These are phyloP conservation scores for Andrena camellia DNA, from an alignment of 2,888 invertebrate genomes.

Conservation along the genomic window DNA sequence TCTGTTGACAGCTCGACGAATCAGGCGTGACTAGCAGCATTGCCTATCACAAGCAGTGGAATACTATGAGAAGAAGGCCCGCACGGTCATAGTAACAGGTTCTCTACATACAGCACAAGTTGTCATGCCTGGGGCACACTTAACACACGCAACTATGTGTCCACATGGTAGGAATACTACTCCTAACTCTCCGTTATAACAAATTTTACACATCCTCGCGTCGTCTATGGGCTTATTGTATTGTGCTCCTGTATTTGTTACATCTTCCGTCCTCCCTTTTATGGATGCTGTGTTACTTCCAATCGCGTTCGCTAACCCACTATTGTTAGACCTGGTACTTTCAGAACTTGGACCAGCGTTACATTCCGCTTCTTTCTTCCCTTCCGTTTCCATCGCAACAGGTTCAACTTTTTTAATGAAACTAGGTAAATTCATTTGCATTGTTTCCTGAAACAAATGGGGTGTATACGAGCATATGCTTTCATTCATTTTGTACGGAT, in stretches of 20 bases:
- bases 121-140: constrained; percentile 94
- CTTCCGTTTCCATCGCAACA: constrained; percentile 23
- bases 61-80: constrained; percentile 87
- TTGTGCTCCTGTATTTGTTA: constrained; percentile 51
- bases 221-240: constrained; percentile 77
- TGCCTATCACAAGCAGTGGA: constrained; percentile 58
- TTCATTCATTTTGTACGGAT: neutral
- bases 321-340: constrained; percentile 34
- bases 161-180: constrained; percentile 98
- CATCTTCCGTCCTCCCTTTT: constrained; percentile 45
- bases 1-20: too few species aligned
- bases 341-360: constrained; percentile 60
- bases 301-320: constrained; percentile 36
- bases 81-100: constrained; percentile 89
- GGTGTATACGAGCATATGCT: constrained; percentile 8
- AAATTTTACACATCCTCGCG: constrained; percentile 94
- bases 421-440: constrained; percentile 81
- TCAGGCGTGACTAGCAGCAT: neutral
- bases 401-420: constrained; percentile 79
- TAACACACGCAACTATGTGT: constrained; percentile 96
- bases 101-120: constrained; percentile 95
- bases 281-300: constrained; percentile 17
- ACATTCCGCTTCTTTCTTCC: constrained; percentile 32
- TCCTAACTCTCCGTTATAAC: constrained; percentile 94
- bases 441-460: constrained; percentile 77